Percentiles rank a stretch among this genome's conserved stretches.
Conservation (phyloP, 2,797 vertebrate genomes). For the Carapus acus region DNA sequence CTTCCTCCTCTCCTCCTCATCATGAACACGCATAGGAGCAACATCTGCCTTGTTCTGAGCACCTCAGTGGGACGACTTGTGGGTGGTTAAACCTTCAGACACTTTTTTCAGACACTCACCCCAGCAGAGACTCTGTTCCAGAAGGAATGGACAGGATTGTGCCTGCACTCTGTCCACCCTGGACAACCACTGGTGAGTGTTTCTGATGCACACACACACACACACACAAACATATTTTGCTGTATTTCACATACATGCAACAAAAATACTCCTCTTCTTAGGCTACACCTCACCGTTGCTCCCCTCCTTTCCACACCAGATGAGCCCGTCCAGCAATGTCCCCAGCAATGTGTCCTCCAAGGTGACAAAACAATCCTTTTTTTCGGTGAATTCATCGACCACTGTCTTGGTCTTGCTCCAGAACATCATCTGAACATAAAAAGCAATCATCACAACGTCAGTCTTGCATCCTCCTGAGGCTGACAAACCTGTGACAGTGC, state of each 20-base stretch:
- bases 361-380: slow-evolving; percentile 49
- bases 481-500: not conserved
- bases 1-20: slow-evolving; percentile 19
- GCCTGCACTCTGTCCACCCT: slow-evolving; percentile 38
- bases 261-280: too few species aligned
- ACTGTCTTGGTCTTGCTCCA: slow-evolving; percentile 69
- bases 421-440: slow-evolving; percentile 59
- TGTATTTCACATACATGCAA: slow-evolving; percentile 2
- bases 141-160: slow-evolving; percentile 64
- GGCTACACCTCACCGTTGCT: slow-evolving; percentile 47
- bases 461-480: not conserved
- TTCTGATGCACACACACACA: slow-evolving; percentile 44
- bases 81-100: too few species aligned
- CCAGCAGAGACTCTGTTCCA: slow-evolving; percentile 57
- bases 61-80: too few species aligned
- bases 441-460: not conserved
- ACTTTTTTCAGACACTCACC: slow-evolving; percentile 56
- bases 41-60: slow-evolving; percentile 1
- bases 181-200: slow-evolving; percentile 61
- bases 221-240: not conserved
- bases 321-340: slow-evolving; percentile 48
- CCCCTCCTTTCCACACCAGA: slow-evolving; percentile 67
- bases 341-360: slow-evolving; percentile 68
- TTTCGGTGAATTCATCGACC: slow-evolving; percentile 52
- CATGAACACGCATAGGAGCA: not conserved